These are phyloP conservation scores for Hyperoodon ampullatus DNA, from an alignment of 2,113 vertebrate species.

Conservation along the genomic window DNA sequence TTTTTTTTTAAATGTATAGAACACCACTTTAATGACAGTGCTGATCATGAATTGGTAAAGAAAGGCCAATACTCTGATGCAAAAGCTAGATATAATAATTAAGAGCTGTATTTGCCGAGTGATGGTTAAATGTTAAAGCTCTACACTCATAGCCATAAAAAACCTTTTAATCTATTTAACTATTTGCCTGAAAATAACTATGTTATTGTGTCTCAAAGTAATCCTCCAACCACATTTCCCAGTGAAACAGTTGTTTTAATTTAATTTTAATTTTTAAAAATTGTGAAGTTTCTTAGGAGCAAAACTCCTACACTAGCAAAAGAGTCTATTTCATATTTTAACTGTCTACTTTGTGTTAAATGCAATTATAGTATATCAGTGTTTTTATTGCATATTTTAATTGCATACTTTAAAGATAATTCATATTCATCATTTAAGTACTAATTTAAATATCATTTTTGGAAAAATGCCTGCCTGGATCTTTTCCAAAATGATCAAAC, in stretches of 20 bases:
- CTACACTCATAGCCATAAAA: slow-evolving; percentile 33
- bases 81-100: slow-evolving; percentile 49
- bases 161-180: slow-evolving; percentile 43
- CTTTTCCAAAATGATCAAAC: neutral
- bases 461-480: neutral
- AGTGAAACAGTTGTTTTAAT: slow-evolving; percentile 44
- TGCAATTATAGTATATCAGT: neutral
- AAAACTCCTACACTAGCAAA: neutral
- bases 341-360: neutral
- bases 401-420: neutral
- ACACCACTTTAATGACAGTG: neutral
- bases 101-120: slow-evolving; percentile 38
- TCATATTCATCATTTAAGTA: neutral
- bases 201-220: slow-evolving; percentile 26
- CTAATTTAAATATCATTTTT: slow-evolving; percentile 9
- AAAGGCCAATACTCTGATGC: neutral
- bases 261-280: neutral
- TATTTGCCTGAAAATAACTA: slow-evolving; percentile 50
- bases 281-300: neutral
- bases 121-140: slow-evolving; percentile 43
- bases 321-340: neutral
- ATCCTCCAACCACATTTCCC: neutral
- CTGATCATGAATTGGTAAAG: neutral
- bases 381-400: slow-evolving; percentile 3
- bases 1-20: neutral